Base-by-base conservation (phyloP, 2,888 invertebrate species). In the Spisula solida region DNA sequence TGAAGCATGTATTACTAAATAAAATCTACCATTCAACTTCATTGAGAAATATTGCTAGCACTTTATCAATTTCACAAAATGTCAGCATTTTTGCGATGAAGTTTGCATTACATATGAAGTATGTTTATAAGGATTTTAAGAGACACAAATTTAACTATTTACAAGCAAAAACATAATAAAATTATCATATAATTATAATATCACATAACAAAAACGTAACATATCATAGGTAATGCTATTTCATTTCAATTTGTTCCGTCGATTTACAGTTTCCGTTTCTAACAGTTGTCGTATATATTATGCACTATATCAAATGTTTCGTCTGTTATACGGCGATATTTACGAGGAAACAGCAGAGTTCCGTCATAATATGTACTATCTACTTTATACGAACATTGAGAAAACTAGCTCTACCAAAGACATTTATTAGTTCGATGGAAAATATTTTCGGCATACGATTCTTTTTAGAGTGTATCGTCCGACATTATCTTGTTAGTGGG, bases 401-500 rank as follows among this genome's bases (percentile, higher is more conserved):
- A 75, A 75, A 48, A 25, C 34, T 20, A 41, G 25, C 80, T 10
- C 47, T 25, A 47, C 47, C 80, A 47, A 80, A 80, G 48, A 80
- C 75, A 75, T 75, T 75, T 75, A 75, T 75, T 75, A 75, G 31
- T 75, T 75, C 75, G 31, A 34, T 14, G 75, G 29, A 75, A 75
- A 75, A 75, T 75, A 75, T 31, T 75, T 75, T 75, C 75, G 75
- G 75, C 75, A 75, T 75, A 75, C 75, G 75, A 75, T 85, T 79
- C 55, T 79, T 85, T 78, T 85, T 56, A 51, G 31, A 70, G 6
- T 51, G 70, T 79, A 55, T 16, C 41, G 48, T 55, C 51, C 78
- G 25, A 78, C 29, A 20, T 85, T 31, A 85, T 85, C 85, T 85
- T 85, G 85, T 85, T 85, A 85, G 56, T 41, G 29, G 10, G 31